A percentile compares a stretch with the other conserved stretches of the same genome.
These are phyloP conservation scores for Cephus spinipes DNA, from an alignment of 2,888 invertebrate species.

Conservation along the genomic window DNA sequence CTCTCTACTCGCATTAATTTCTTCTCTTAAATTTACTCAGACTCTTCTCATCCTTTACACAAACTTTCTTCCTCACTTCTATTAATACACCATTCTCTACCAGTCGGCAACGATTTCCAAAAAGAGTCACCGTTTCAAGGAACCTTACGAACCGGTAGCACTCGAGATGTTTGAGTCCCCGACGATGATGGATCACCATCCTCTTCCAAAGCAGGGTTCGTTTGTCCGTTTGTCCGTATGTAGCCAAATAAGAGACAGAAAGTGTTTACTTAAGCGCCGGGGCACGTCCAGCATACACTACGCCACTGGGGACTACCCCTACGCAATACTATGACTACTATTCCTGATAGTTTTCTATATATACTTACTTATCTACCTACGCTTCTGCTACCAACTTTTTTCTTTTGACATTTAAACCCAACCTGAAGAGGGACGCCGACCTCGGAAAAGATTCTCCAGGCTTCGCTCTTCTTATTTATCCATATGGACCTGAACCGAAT, in stretches of 20 bases:
- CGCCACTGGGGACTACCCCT: conserved; percentile 8
- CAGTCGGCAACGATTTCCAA: neutral
- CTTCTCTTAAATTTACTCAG: neutral
- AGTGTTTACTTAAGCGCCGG: conserved; percentile 49
- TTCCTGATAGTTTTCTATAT: neutral
- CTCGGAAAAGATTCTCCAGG: conserved; percentile 11
- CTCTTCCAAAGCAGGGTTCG: conserved; percentile 27
- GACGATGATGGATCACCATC: conserved; percentile 37
- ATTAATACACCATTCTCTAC: neutral
- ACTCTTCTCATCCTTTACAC: neutral
- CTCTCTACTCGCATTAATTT: neutral
- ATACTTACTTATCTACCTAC: neutral
- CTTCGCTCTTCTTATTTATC: conserved; percentile 24
- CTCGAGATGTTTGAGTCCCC: conserved; percentile 9
- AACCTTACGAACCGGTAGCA: neutral
- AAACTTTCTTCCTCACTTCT: neutral
- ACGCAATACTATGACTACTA: conserved; percentile 8
- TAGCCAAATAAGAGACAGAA: conserved; percentile 42
- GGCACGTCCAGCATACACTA: conserved; percentile 43
- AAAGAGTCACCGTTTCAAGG: neutral
- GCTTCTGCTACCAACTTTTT: neutral
- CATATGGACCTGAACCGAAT: conserved; percentile 20
- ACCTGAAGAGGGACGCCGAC: neutral
- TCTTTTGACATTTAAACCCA: neutral
- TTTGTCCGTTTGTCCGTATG: conserved; percentile 32